phyloP scores from a whole-genome alignment of 2,888 invertebrate genomes.

The Tenthredo livida region DNA sequence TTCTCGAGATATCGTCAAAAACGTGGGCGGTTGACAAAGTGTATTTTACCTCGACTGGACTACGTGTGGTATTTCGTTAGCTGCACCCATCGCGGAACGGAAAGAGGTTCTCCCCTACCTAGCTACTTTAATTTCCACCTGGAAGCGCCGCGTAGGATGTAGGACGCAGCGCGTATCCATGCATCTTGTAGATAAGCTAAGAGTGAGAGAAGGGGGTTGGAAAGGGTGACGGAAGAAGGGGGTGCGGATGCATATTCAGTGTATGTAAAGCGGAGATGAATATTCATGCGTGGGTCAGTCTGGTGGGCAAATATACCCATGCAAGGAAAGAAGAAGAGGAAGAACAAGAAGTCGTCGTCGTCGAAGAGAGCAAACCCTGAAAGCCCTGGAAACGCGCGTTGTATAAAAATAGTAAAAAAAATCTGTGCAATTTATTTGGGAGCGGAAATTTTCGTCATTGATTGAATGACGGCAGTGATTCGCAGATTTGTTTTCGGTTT shows the following conservation, averaged over 20 bases:
- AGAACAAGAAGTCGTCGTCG: background rate
- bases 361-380: background rate
- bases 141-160: background rate
- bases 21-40: no score
- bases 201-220: conserved; percentile 75
- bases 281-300: conserved; percentile 74
- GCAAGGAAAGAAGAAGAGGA: conserved; percentile 58
- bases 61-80: background rate
- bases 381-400: no score
- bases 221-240: background rate
- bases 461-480: background rate
- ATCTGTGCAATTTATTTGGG: background rate
- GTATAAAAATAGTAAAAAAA: background rate
- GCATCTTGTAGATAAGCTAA: conserved; percentile 77
- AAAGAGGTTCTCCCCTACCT: background rate
- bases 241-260: conserved; percentile 73
- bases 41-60: background rate
- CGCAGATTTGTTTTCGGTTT: background rate
- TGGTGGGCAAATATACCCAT: conserved; percentile 73
- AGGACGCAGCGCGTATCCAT: conserved; percentile 66
- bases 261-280: conserved; percentile 76
- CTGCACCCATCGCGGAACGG: background rate
- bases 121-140: conserved; percentile 4
- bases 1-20: background rate
- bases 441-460: background rate